Evolutionary conservation across 2,888 invertebrate species (phyloP), one percentile per base, ranked within the genome.

Genomic region (Trissonchulus sp.): DNA sequence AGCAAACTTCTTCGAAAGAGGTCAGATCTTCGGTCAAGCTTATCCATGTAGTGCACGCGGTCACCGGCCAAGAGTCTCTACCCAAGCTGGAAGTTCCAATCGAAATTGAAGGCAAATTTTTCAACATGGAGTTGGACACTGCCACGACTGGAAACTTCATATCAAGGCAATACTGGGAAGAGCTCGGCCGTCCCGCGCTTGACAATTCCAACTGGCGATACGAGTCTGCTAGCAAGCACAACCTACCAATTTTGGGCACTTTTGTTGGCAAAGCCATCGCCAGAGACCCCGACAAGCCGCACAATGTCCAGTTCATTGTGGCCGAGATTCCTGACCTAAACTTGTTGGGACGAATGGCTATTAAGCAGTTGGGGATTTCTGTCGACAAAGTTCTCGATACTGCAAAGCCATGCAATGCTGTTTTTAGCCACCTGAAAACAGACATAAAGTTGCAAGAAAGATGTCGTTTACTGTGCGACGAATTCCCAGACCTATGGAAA

Each of bases 71-170:
- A 75, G 38, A n/a, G 8, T 35, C 75, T 3, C 2, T 75, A 34
- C 75, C 75, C 2, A 75, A 75, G 75, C 2, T 75, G 75, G 76
- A 75, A 75, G 75, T 75, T 37, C 75, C 35, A 65, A 76, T 75
- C 60, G 33, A 15, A 1, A 76, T 75, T 69, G 28, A 75, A 30
- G 63, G 60, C n/a, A 34, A 62, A 30, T 15, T 3, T 31, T n/a
- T 36, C 77, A 31, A 15, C 75, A 31, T 77, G 31, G 76, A 77
- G 63, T 63, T 77, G 18, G 75, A 76, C 37, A 75, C 77, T 72
- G 76, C 60, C 35, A 60, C 71, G 33, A 68, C 69, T 31, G 36
- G 77, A 15, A 75, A 65, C 63, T 76, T 48, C 33, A 37, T 75
- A 34, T 71, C 72, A 72, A 28, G 28, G 28, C 18, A 65, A 15